Percentiles rank a stretch among this genome's conserved stretches.
phyloP scores from a whole-genome alignment of 2,113 vertebrate genomes.

The Brachyistius frenatus region DNA sequence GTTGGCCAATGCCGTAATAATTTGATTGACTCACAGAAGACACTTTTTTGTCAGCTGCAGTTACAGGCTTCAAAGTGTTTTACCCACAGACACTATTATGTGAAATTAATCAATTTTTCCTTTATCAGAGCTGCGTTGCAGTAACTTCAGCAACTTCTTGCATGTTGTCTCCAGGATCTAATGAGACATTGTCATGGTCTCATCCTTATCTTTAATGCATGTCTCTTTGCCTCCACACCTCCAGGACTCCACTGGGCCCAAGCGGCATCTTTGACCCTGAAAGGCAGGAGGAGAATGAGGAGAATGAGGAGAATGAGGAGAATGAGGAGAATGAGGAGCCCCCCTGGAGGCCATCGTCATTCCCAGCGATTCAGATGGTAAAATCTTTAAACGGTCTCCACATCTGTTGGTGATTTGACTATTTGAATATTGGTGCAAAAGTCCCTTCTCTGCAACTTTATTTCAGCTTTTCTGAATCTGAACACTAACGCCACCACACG shows the following conservation, averaged over 20 bases:
- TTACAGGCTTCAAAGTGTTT: background rate
- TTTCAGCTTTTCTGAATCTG: conserved; percentile 79
- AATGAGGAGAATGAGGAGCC: conserved; percentile 44
- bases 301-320: conserved; percentile 35
- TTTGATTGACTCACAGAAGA: background rate
- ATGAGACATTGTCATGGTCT: background rate
- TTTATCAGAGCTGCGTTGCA: conserved; percentile 18
- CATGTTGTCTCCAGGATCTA: background rate
- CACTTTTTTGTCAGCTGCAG: background rate
- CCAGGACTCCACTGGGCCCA: conserved; percentile 67
- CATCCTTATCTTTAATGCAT: background rate
- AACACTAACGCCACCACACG: conserved; percentile 86
- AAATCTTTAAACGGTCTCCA: background rate
- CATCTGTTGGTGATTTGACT: rapidly evolving
- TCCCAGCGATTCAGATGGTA: conserved; percentile 73
- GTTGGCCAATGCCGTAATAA: background rate
- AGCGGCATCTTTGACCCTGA: conserved; percentile 61
- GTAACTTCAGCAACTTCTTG: background rate
- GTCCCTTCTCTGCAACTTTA: background rate
- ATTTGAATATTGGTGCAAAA: background rate
- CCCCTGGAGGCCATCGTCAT: conserved; percentile 44
- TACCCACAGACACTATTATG: background rate
- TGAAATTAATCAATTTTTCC: too few relatives aligned
- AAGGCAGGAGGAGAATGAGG: conserved; percentile 50
- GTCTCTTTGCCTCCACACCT: conserved; percentile 28